phyloP scores from a whole-genome alignment of 2,888 invertebrate species.

The Plagodis pulveraria region DNA sequence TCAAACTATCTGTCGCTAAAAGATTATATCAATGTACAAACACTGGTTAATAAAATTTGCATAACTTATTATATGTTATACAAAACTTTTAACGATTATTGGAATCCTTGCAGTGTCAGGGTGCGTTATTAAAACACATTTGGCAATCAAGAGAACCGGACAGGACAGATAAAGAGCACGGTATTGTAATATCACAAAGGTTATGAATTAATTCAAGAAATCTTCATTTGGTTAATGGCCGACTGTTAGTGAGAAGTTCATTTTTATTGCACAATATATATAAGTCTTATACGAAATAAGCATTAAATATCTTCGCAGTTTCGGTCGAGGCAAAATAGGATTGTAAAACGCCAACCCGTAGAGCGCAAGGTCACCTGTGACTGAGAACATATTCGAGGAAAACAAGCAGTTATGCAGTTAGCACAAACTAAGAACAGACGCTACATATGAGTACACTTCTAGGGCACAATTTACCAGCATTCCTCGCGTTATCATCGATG shows the following conservation, averaged over 20 bases:
- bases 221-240: constrained; percentile 6
- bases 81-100: constrained; percentile 46
- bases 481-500: constrained; percentile 28
- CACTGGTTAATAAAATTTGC: constrained; percentile 27
- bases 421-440: constrained; percentile 11
- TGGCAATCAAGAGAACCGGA: constrained; percentile 51
- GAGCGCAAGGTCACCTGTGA: constrained; percentile 28
- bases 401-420: constrained; percentile 9
- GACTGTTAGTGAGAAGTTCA: constrained; percentile 10
- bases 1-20: constrained; percentile 18
- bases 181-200: constrained; percentile 44
- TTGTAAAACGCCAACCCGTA: constrained; percentile 9
- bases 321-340: neutral
- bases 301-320: constrained; percentile 5
- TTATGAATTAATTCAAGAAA: constrained; percentile 21
- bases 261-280: constrained; percentile 8
- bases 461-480: constrained; percentile 45
- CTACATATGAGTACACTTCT: constrained; percentile 28
- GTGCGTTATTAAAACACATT: constrained; percentile 46
- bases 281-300: constrained; percentile 6
- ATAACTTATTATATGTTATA: constrained; percentile 39
- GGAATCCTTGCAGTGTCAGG: constrained; percentile 43
- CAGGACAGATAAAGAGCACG: constrained; percentile 48
- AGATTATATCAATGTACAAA: constrained; percentile 25
- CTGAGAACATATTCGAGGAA: constrained; percentile 13